Evolutionary conservation across 2,113 vertebrate genomes (phyloP), one percentile per base, ranked within the genome.

Genomic region (Prochilodus magdalenae): DNA sequence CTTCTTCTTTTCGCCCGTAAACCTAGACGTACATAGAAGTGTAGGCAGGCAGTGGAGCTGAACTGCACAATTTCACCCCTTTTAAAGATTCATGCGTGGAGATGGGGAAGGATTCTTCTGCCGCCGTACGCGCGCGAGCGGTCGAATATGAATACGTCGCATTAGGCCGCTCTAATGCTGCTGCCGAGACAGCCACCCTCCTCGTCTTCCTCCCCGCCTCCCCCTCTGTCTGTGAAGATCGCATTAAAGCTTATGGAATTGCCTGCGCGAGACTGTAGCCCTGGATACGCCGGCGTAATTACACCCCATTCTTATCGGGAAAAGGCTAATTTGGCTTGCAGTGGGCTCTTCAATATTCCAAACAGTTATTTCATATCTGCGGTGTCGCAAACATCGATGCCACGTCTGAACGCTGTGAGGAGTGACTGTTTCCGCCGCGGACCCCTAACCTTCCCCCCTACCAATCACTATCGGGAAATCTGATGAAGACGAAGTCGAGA

Each of bases 321-420:
- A 77, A 57, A 20, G 69, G 40, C 51, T 63, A 63, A 78, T 78
- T 83, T 66, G 18, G 67, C 47, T 24, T 30, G 72, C 10, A 13
- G 15, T 73, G 78, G 77, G 53, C 77, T 72, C 67, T 79, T 85
- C 70, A 40, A 78, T 82, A 85, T 82, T 75, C 69, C 24, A 62
- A 77, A 57, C 77, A 26, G 51, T 85, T 60, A 69, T 67, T 69
- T 78, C 51, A 36, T 66, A 82, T 36, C 84, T 49, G 65, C 22
- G 57, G 20, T 22, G 83, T 73, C 70, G 75, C 70, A 75, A 85
- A 81, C 75, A 53, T 85, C 71, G 73, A 85, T 70, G n/a, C n/a
- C n/a, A 40, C 36, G 60, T 33, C 69, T 57, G 69, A 47, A 18
- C 16, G 10, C 66, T 79, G 73, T 73, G 63, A 82, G 71, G 69